A percentile compares a stretch with the other conserved stretches of the same genome.
These are phyloP conservation scores for Lamprotornis superbus DNA, from an alignment of 2,113 vertebrate species.

Conservation along the genomic window DNA sequence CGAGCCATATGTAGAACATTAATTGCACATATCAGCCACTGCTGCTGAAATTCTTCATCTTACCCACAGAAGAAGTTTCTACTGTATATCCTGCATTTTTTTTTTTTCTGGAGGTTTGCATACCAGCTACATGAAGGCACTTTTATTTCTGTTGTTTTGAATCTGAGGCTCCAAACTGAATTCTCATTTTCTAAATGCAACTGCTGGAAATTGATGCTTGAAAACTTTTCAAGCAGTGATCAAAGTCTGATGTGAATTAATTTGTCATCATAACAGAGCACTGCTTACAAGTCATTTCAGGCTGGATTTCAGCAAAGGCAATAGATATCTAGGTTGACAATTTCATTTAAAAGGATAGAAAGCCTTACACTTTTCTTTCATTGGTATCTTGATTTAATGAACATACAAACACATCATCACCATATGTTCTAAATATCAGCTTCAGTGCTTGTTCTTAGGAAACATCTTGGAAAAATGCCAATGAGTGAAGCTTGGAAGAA, in stretches of 20 bases:
- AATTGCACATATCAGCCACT: not conserved
- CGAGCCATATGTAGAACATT: slow-evolving; percentile 22
- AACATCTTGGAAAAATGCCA: slow-evolving; percentile 79
- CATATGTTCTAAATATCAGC: slow-evolving; percentile 81
- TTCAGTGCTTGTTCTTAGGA: slow-evolving; percentile 73
- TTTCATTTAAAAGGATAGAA: slow-evolving; percentile 82
- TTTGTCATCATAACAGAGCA: slow-evolving; percentile 78
- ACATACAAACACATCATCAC: slow-evolving; percentile 79
- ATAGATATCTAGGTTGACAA: slow-evolving; percentile 80
- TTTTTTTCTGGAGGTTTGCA: slow-evolving; percentile 31
- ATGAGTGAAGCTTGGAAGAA: slow-evolving; percentile 72
- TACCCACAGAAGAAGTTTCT: not conserved
- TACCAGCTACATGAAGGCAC: slow-evolving; percentile 34
- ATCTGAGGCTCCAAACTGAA: slow-evolving; percentile 54
- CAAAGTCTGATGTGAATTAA: slow-evolving; percentile 82
- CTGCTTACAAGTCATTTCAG: slow-evolving; percentile 75
- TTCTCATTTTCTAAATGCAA: slow-evolving; percentile 71
- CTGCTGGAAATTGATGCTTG: slow-evolving; percentile 73
- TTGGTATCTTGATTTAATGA: slow-evolving; percentile 82
- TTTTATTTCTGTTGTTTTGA: slow-evolving; percentile 64
- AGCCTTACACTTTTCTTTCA: slow-evolving; percentile 75
- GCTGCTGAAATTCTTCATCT: not conserved
- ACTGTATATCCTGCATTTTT: slow-evolving; percentile 14
- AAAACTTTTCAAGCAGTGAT: slow-evolving; percentile 76
- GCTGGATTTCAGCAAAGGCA: slow-evolving; percentile 74